Evolutionary conservation across 2,888 invertebrate species (phyloP), one percentile per base, ranked within the genome.

Genomic region (Heliconius erato): DNA sequence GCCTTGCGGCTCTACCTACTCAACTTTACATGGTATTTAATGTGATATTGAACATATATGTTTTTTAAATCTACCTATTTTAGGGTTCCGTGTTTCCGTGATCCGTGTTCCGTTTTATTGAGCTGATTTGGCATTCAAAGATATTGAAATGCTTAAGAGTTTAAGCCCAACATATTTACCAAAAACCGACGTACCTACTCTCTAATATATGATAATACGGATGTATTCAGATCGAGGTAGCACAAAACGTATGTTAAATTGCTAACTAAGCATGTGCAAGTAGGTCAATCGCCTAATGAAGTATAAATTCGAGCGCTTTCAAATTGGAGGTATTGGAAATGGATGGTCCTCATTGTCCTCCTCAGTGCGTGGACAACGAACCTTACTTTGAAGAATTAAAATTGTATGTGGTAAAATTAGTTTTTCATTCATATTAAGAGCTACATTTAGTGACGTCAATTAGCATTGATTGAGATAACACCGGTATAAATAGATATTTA

Each of bases 281-380:
- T 63, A 40, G 63, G 76, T 76, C 63, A 76, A 76, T 63, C 63
- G 76, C 63, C 35, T 63, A 76, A 76, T 63, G 76, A 76, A 76
- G 76, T 76, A 63, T 63, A 63, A 76, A 76, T 76, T 76, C 35
- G 76, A 40, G 11, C 11, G 74, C 59, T 63, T 35, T 76, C 63
- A 76, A 26, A 19, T 40, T 35, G 7, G 35, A 63, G 35, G 76
- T 76, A 76, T 76, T 76, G 76, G 26, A 40, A 63, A 63, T 76
- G 35, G n/a, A 76, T 63, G 40, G 26, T 63, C 26, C 74, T 76
- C 63, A 63, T 76, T 76, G 76, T 76, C 40, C 63, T 76, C 16
- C 2, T 71, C 44, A 26, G n/a, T 49, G 28, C 7, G 44, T 72
- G 16, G 44, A 44, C 72, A 49, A 26, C 44, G 26, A 44, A 71